Evolutionary conservation across 2,797 vertebrate species (phyloP).

Genomic region (Schizopygopsis pylzovi): DNA sequence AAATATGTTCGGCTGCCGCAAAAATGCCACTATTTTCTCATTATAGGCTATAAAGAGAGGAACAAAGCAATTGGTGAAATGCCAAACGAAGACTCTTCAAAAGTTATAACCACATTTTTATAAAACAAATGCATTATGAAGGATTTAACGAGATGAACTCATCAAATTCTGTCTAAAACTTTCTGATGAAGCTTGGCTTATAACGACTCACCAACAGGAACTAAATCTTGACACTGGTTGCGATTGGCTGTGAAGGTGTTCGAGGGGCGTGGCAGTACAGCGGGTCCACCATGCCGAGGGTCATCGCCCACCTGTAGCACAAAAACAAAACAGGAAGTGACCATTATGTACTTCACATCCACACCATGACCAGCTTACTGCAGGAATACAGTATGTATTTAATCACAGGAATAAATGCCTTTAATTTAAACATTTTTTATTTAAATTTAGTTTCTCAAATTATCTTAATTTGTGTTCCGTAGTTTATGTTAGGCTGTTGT

Average conservation of each 20-base stretch:
- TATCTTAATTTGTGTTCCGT: too few species aligned
- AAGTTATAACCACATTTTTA: background rate
- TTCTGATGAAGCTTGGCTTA: background rate
- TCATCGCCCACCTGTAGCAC: conserved; percentile 85
- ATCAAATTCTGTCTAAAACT: background rate
- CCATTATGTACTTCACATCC: background rate
- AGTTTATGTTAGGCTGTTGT: too few species aligned
- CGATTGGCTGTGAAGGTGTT: conserved; percentile 87
- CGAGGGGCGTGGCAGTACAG: conserved; percentile 86
- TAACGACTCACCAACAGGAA: conserved; percentile 88
- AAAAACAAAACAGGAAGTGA: conserved; percentile 10
- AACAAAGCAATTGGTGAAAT: background rate
- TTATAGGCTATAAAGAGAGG: conserved; percentile 82
- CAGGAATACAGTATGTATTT: background rate
- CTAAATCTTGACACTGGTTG: conserved; percentile 86
- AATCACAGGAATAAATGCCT: too few species aligned
- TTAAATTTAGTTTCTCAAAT: too few species aligned
- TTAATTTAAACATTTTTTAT: too few species aligned
- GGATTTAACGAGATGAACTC: background rate
- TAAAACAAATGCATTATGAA: background rate
- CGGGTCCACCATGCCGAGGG: conserved; percentile 84
- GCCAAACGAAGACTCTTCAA: background rate
- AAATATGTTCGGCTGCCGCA: conserved; percentile 93
- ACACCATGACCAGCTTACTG: background rate
- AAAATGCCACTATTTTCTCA: conserved; percentile 95